Evolutionary conservation across 2,888 invertebrate genomes (phyloP).

Genomic region (Drosophila borealis): DNA sequence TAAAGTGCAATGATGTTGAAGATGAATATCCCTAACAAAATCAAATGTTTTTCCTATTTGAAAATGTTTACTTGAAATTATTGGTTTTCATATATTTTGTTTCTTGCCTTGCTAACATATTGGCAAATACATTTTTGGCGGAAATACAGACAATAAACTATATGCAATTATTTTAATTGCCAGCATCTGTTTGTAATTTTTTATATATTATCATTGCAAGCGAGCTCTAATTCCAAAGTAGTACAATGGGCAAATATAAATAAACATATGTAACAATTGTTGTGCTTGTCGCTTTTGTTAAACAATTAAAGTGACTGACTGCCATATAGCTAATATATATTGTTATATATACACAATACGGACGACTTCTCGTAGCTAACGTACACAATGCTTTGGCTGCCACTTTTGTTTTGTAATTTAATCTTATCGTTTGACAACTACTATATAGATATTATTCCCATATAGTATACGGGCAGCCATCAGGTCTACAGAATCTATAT

Average conservation of each 20-base stretch:
- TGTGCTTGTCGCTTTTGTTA: conserved; percentile 57
- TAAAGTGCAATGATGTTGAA: conserved; percentile 73
- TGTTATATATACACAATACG: conserved; percentile 13
- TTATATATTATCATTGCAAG: conserved; percentile 32
- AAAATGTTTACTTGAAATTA: not conserved
- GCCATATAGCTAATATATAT: conserved; percentile 36
- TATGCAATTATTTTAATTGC: conserved; percentile 20
- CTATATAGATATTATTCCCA: conserved; percentile 43
- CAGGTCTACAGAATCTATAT: not conserved
- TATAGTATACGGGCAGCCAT: conserved; percentile 7
- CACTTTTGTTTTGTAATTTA: conserved; percentile 70
- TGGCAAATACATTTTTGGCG: conserved; percentile 1
- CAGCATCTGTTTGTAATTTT: conserved; percentile 60
- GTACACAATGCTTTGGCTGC: conserved; percentile 23
- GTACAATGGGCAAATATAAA: conserved; percentile 55
- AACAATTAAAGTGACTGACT: conserved; percentile 61
- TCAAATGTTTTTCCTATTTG: not conserved
- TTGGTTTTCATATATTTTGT: too few relatives aligned
- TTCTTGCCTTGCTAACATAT: not conserved
- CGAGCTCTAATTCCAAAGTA: conserved; percentile 32
- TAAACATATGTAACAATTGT: conserved; percentile 51
- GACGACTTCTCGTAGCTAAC: conserved; percentile 13
- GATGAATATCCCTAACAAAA: conserved; percentile 33
- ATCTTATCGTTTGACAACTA: conserved; percentile 73
- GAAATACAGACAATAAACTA: not conserved